These are phyloP conservation scores for Leptinotarsa defecta DNA, from an alignment of 1,140 invertebrate species.

Conservation along the genomic window DNA sequence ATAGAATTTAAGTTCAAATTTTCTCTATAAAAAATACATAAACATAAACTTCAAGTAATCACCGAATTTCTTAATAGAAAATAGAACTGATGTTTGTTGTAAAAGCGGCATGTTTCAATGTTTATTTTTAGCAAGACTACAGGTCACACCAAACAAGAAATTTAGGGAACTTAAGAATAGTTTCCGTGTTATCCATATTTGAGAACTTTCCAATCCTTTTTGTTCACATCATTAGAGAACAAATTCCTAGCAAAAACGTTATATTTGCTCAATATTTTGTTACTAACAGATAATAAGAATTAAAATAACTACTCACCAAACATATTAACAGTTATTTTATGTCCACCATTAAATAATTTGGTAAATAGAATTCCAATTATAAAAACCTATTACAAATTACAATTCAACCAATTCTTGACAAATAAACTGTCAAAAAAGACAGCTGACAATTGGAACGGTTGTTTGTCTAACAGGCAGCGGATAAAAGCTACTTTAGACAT, in stretches of 20 bases:
- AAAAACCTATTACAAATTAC: background rate
- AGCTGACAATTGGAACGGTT: no score
- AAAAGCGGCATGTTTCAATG: background rate
- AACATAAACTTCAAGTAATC: background rate
- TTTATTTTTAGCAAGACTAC: background rate
- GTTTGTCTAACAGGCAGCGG: no score
- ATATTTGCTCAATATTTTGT: no score
- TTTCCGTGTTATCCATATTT: background rate
- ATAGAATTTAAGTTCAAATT: no score
- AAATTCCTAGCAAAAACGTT: no score
- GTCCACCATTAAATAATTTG: slow-evolving; percentile 1
- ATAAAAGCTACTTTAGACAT: no score
- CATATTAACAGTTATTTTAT: slow-evolving; percentile 5
- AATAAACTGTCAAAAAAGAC: background rate
- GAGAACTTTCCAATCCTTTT: background rate
- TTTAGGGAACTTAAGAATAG: background rate
- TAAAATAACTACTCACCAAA: background rate
- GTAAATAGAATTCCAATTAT: background rate
- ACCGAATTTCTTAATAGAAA: background rate
- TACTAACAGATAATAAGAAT: no score
- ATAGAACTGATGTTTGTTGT: background rate
- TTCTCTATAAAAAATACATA: background rate
- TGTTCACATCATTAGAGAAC: background rate
- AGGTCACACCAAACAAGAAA: background rate
- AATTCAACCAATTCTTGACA: slow-evolving; percentile 7